Base-by-base conservation (phyloP, 2,113 vertebrate genomes). In the Oophaga pumilio region DNA sequence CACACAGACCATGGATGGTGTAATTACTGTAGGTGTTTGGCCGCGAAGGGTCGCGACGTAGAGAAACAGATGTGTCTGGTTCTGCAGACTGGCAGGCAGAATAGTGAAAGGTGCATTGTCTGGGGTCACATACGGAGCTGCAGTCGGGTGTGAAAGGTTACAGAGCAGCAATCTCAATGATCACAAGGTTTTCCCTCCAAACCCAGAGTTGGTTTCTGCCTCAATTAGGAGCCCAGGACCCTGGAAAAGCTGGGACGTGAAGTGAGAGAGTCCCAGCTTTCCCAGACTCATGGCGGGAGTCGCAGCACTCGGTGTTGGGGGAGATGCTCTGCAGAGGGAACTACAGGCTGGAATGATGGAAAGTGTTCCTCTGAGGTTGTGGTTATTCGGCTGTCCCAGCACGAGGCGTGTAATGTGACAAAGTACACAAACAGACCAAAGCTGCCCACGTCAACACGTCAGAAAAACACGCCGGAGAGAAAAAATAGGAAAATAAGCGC, bases 31-130 rank as follows among this genome's bases (percentile, higher is more conserved):
- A 76, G 80, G 80, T 76, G 78, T 76, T 81, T 87, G 86, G 68
- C 69, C 43, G 59, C 57, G 15, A 60, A 64, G 69, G 53, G 76
- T 74, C 53, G 52, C 9, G 78, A 53, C 66, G 33, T 26, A 24
- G 68, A 59, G 86, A 82, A 87, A 82, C 77, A 87, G 56, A 82
- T 76, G 79, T 82, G 86, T 82, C 86, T 76, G 69, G 56, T 13
- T 71, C 56, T 62, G 78, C 78, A 87, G 76, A 81, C 85, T 81
- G 77, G 52, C 74, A 64, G 80, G 86, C 69, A 24, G 28, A 88
- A 60, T 52, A 43, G 86, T 88, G 79, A 88, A 88, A 88, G 86
- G 86, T 88, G 71, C 86, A 76, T 88, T 88, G 86, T 88, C 80
- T 88, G 80, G 57, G 86, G 86, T 88, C 86, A 88, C 80, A 88